Percentiles rank a stretch among this genome's conserved stretches.
phyloP scores from a whole-genome alignment of 2,888 invertebrate genomes.

The Chaitophorus viminalis region DNA sequence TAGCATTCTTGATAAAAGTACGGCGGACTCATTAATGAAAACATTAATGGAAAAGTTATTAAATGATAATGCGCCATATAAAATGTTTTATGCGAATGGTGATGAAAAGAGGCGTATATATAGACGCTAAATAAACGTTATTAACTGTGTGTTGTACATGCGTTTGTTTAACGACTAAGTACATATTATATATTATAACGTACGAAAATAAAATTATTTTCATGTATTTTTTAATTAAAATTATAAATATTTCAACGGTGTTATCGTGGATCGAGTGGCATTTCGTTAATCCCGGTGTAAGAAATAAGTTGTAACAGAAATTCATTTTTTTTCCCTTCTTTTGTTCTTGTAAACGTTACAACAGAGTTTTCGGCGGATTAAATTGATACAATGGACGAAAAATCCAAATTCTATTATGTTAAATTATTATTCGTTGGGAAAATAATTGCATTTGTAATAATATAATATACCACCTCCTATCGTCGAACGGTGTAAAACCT shows the following conservation, averaged over 20 bases:
- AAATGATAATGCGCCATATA: constrained; percentile 13
- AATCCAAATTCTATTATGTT: background rate
- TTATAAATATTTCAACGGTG: background rate
- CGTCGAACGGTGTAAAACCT: background rate
- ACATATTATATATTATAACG: background rate
- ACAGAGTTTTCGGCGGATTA: background rate
- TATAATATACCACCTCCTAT: background rate
- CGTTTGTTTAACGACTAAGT: background rate
- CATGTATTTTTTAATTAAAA: constrained; percentile 12
- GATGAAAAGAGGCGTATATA: background rate
- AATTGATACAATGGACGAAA: background rate
- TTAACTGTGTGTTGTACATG: background rate
- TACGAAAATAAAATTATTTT: too few relatives aligned
- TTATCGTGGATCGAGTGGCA: background rate
- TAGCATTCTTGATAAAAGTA: constrained; percentile 13
- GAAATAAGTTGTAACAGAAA: background rate
- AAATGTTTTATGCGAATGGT: constrained; percentile 32
- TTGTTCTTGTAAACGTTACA: too few relatives aligned
- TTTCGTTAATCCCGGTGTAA: background rate
- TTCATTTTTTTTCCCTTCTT: background rate
- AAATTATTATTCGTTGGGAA: background rate
- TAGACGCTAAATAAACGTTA: constrained; percentile 8
- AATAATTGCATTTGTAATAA: background rate
- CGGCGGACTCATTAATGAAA: constrained; percentile 30
- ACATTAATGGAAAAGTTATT: constrained; percentile 46